Percentiles rank a stretch among this genome's conserved stretches.
Evolutionary conservation across 2,113 vertebrate genomes (phyloP).

Genomic region (Engraulis encrasicolus): DNA sequence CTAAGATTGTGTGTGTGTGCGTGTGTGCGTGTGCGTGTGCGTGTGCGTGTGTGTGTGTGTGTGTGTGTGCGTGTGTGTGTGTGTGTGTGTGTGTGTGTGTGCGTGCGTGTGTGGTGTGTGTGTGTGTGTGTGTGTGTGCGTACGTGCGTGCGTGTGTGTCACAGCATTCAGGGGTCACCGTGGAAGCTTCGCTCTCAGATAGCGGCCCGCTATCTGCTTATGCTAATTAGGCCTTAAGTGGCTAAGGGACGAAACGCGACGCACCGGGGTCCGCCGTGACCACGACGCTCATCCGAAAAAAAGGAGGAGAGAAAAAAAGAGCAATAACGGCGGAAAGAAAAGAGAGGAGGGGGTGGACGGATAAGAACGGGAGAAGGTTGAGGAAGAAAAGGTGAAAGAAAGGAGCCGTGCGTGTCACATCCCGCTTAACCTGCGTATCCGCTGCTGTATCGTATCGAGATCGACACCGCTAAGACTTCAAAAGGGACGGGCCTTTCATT

Average conservation of each 20-base stretch:
- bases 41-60: slow-evolving; percentile 54
- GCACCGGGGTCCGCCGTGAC: slow-evolving; percentile 33
- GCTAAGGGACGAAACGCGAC: slow-evolving; percentile 67
- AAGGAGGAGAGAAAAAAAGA: background rate
- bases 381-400: background rate
- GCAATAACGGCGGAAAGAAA: background rate
- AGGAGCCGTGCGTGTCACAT: slow-evolving; percentile 52
- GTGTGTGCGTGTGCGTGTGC: too few relatives aligned
- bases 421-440: slow-evolving; percentile 81
- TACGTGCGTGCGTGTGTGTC: slow-evolving; percentile 4
- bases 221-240: slow-evolving; percentile 80
- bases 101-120: too few relatives aligned
- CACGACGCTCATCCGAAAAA: slow-evolving; percentile 62
- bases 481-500: too few relatives aligned
- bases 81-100: too few relatives aligned
- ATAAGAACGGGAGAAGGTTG: too few relatives aligned
- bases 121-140: too few relatives aligned
- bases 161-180: slow-evolving; percentile 71
- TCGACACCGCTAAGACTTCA: slow-evolving; percentile 65
- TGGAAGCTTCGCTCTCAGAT: slow-evolving; percentile 73
- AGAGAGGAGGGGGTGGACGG: too few relatives aligned
- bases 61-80: slow-evolving; percentile 28
- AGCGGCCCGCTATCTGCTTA: slow-evolving; percentile 79
- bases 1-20: too few relatives aligned
- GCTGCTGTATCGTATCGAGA: slow-evolving; percentile 69